phyloP scores from a whole-genome alignment of 2,888 invertebrate species.

The Syritta pipiens region DNA sequence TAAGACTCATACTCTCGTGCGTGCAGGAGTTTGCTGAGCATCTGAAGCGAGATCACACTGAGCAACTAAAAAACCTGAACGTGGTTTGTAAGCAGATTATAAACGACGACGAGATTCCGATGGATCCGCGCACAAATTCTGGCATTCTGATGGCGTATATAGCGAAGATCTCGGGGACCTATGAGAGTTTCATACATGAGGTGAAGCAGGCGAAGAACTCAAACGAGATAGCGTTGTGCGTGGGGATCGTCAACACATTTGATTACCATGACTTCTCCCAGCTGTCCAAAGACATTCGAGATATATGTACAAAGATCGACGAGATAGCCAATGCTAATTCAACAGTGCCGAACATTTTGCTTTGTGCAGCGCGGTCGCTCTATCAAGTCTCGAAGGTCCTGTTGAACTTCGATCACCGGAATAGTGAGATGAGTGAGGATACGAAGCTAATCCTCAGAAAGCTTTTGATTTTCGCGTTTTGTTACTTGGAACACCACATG shows the following conservation, averaged over 20 bases:
- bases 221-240: conserved; percentile 73
- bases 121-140: conserved; percentile 84
- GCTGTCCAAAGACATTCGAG: conserved; percentile 65
- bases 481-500: conserved; percentile 83
- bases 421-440: conserved; percentile 72
- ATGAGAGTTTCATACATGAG: conserved; percentile 70
- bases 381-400: conserved; percentile 73
- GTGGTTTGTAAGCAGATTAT: conserved; percentile 75
- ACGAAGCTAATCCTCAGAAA: conserved; percentile 75
- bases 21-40: conserved; percentile 78
- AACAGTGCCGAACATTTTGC: conserved; percentile 73
- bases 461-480: conserved; percentile 80
- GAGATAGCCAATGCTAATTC: conserved; percentile 70
- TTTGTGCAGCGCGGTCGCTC: conserved; percentile 74
- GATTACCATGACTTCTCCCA: conserved; percentile 71
- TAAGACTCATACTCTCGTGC: conserved; percentile 78
- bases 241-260: conserved; percentile 75
- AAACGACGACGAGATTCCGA: conserved; percentile 81
- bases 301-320: conserved; percentile 71
- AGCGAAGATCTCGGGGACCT: conserved; percentile 78
- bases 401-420: conserved; percentile 70
- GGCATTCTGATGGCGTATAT: conserved; percentile 82
- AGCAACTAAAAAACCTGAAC: conserved; percentile 69
- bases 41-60: conserved; percentile 46
- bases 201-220: conserved; percentile 69